Conservation (phyloP, 2,888 invertebrate species). For the Autographa pulchrina region DNA sequence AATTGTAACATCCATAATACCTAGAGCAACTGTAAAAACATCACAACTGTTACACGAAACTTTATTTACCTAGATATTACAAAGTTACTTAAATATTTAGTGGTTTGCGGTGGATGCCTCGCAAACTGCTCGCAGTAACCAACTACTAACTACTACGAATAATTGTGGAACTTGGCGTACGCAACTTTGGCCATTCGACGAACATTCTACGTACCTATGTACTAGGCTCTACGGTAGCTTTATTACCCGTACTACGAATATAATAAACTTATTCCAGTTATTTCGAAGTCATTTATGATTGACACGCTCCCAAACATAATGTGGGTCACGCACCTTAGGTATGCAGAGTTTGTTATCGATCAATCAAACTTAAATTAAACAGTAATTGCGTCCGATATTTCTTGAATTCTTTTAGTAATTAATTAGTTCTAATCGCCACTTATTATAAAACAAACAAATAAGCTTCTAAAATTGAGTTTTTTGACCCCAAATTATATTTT, state of each 20-base stretch:
- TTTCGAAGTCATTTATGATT: slow-evolving; percentile 63
- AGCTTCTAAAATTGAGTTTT: background rate
- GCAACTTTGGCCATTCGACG: slow-evolving; percentile 39
- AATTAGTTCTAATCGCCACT: background rate
- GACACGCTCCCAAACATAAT: slow-evolving; percentile 62
- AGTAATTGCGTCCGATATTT: slow-evolving; percentile 20
- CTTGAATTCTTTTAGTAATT: slow-evolving; percentile 10
- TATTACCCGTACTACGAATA: slow-evolving; percentile 25
- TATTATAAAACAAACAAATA: background rate
- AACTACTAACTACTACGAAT: slow-evolving; percentile 36
- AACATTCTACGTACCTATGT: slow-evolving; percentile 16
- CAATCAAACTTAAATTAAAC: slow-evolving; percentile 39
- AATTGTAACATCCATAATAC: background rate
- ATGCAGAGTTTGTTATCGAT: slow-evolving; percentile 31
- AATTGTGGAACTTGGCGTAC: slow-evolving; percentile 29
- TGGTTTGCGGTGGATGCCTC: slow-evolving; percentile 19
- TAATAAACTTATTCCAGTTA: slow-evolving; percentile 16
- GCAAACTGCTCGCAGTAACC: slow-evolving; percentile 25
- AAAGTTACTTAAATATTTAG: slow-evolving; percentile 50
- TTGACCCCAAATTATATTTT: background rate
- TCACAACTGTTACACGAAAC: slow-evolving; percentile 14
- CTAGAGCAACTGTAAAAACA: slow-evolving; percentile 24
- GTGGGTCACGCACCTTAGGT: slow-evolving; percentile 55
- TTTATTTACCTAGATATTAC: slow-evolving; percentile 29
- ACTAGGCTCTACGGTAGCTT: slow-evolving; percentile 29